phyloP scores from a whole-genome alignment of 2,113 vertebrate species.

The Pseudopodoces humilis region DNA sequence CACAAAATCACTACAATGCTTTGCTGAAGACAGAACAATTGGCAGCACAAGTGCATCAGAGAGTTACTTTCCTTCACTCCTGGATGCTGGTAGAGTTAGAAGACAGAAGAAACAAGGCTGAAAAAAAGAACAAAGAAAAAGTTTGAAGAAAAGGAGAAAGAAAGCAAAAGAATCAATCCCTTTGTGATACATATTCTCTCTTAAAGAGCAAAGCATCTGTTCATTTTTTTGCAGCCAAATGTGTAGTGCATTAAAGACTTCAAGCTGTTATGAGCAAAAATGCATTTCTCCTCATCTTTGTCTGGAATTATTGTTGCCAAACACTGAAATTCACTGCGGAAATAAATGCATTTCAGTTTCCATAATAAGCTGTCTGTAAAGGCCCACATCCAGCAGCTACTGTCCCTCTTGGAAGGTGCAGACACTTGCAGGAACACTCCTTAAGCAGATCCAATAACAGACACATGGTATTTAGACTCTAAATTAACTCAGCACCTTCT shows the following conservation, averaged over 20 bases:
- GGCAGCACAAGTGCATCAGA: not conserved
- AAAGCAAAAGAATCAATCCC: not conserved
- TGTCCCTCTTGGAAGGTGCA: not conserved
- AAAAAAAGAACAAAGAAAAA: constrained; percentile 30
- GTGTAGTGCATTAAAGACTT: not conserved
- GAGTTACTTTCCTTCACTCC: constrained; percentile 41
- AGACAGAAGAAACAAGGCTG: constrained; percentile 48
- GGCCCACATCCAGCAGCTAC: not conserved
- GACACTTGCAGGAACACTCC: not conserved
- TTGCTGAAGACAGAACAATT: constrained; percentile 2
- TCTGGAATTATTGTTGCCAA: not conserved
- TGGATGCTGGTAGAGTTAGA: constrained; percentile 18
- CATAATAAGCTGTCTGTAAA: not conserved
- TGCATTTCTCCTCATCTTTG: not conserved
- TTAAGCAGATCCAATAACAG: not conserved
- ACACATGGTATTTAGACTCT: not conserved
- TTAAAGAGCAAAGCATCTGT: not conserved
- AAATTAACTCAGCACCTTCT: not conserved
- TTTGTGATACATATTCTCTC: not conserved
- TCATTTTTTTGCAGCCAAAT: not conserved
- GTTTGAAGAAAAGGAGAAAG: constrained; percentile 41
- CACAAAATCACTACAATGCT: not conserved
- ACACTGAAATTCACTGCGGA: not conserved
- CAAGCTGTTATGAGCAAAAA: not conserved
- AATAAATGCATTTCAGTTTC: not conserved